These are phyloP conservation scores for Pterostichus madidus DNA, from an alignment of 2,888 invertebrate species.

Conservation along the genomic window DNA sequence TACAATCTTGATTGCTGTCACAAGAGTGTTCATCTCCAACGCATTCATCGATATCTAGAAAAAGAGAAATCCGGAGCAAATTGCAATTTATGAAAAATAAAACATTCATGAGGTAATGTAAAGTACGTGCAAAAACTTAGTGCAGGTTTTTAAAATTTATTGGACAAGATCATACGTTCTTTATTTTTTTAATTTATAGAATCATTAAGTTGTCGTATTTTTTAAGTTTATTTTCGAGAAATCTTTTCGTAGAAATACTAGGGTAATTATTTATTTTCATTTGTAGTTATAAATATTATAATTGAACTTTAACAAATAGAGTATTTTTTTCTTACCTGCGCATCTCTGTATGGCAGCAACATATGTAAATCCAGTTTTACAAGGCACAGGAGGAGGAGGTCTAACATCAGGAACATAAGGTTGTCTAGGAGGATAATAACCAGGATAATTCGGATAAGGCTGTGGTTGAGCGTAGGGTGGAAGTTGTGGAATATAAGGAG, in stretches of 20 bases:
- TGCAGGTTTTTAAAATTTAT: not conserved
- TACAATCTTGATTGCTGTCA: conserved; percentile 83
- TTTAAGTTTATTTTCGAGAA: too few relatives aligned
- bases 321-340: conserved; percentile 67
- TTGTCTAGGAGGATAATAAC: conserved; percentile 21
- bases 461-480: conserved; percentile 24
- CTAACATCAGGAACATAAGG: conserved; percentile 19
- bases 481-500: conserved; percentile 5
- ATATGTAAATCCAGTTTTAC: conserved; percentile 69
- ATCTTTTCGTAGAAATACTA: too few relatives aligned
- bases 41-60: conserved; percentile 86
- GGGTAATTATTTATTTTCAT: too few relatives aligned
- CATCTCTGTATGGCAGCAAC: conserved; percentile 67
- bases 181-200: not conserved
- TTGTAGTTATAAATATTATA: too few relatives aligned
- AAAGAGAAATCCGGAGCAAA: conserved; percentile 57
- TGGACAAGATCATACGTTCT: not conserved
- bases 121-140: not conserved
- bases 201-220: too few relatives aligned
- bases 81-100: not conserved
- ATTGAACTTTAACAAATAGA: too few relatives aligned
- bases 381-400: conserved; percentile 65
- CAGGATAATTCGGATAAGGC: conserved; percentile 38
- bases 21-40: conserved; percentile 79
- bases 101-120: too few relatives aligned